These are phyloP conservation scores for Aegotheles bennettii DNA, from an alignment of 2,113 vertebrate genomes.

Conservation along the genomic window DNA sequence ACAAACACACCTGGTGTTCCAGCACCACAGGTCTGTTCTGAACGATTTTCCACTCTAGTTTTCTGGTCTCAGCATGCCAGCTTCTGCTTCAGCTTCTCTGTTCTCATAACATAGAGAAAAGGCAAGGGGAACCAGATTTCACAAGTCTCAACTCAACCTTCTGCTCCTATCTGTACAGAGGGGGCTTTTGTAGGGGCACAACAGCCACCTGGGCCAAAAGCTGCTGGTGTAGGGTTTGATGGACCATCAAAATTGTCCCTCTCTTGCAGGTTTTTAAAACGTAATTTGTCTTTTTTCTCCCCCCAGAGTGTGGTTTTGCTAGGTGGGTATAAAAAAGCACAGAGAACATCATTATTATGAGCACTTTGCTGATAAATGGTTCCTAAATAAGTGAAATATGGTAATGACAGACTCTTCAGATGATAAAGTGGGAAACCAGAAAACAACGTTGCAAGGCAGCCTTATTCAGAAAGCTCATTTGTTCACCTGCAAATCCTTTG, in stretches of 20 bases:
- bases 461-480: background rate
- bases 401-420: background rate
- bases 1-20: background rate
- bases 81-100: background rate
- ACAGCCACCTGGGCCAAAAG: background rate
- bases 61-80: background rate
- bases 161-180: background rate
- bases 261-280: background rate
- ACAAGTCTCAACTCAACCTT: background rate
- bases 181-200: background rate
- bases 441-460: background rate
- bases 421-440: background rate
- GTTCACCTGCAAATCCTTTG: background rate
- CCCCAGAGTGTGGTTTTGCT: background rate
- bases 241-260: background rate
- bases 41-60: background rate
- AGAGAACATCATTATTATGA: background rate
- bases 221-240: background rate
- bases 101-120: background rate
- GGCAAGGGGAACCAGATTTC: background rate
- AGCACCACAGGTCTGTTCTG: background rate
- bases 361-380: background rate
- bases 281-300: too few relatives aligned
- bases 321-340: background rate
- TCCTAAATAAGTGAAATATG: background rate